These are phyloP conservation scores for Panthera tigris DNA, from an alignment of 2,113 vertebrate species.

Conservation along the genomic window DNA sequence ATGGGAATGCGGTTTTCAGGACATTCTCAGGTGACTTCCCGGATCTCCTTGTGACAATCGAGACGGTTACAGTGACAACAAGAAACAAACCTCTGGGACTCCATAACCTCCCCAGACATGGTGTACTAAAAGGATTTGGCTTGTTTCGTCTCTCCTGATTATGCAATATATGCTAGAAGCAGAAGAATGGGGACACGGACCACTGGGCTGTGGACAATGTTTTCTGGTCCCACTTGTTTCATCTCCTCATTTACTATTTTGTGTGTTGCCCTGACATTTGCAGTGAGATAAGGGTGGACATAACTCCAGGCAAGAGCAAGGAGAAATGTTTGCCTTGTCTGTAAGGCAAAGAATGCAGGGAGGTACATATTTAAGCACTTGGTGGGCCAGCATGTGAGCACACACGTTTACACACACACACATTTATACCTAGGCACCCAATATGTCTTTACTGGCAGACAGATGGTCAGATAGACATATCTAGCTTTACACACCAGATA, in stretches of 20 bases:
- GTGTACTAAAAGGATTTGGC: slow-evolving; percentile 72
- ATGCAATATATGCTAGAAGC: slow-evolving; percentile 71
- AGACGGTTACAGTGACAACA: slow-evolving; percentile 73
- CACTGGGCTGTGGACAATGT: slow-evolving; percentile 60
- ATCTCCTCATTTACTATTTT: slow-evolving; percentile 68
- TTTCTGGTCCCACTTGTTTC: slow-evolving; percentile 69
- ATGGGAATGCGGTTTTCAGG: slow-evolving; percentile 53
- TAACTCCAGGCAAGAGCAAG: neutral
- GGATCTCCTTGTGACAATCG: slow-evolving; percentile 66
- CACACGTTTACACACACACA: neutral
- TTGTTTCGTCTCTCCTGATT: slow-evolving; percentile 78
- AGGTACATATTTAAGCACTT: neutral
- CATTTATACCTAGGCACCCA: neutral
- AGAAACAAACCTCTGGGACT: slow-evolving; percentile 72
- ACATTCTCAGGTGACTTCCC: slow-evolving; percentile 72
- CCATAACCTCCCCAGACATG: slow-evolving; percentile 65
- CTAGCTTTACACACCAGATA: neutral
- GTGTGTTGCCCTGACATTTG: slow-evolving; percentile 38
- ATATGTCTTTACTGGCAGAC: neutral
- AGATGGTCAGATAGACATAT: neutral
- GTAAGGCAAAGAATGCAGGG: neutral
- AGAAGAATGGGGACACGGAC: slow-evolving; percentile 70
- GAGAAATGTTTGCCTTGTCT: neutral
- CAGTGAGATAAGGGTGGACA: neutral
- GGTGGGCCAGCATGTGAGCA: too few species aligned